These are phyloP conservation scores for Athene noctua DNA, from an alignment of 2,113 vertebrate genomes.

Conservation along the genomic window DNA sequence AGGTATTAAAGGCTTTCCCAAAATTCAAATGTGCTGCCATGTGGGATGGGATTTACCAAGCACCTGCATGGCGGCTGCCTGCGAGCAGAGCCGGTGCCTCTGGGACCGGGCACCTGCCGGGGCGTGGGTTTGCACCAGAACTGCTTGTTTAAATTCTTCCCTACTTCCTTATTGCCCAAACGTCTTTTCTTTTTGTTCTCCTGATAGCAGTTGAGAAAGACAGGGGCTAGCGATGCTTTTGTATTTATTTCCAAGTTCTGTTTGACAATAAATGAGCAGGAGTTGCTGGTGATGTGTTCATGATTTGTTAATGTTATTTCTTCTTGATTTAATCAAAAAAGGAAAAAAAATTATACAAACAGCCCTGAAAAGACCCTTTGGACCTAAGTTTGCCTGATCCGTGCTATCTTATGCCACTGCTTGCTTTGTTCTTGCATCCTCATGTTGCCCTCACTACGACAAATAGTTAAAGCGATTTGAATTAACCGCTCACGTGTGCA, in stretches of 20 bases:
- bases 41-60: neutral
- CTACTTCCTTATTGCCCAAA: neutral
- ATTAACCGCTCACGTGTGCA: accelerated
- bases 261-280: neutral
- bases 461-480: neutral
- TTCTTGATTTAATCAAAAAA: neutral
- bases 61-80: neutral
- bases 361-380: neutral
- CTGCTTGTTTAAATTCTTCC: neutral
- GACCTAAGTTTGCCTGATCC: neutral
- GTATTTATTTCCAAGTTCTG: neutral
- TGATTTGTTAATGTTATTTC: neutral
- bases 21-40: neutral
- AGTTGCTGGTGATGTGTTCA: neutral
- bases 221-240: neutral
- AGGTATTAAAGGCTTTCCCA: neutral
- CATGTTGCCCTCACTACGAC: too few relatives aligned
- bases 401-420: accelerated
- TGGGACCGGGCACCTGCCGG: neutral
- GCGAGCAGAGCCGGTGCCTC: neutral
- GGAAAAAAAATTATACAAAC: too few relatives aligned
- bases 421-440: neutral
- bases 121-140: neutral
- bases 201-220: neutral
- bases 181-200: neutral